Percentiles rank a stretch among this genome's conserved stretches.
Conservation (phyloP, 2,888 invertebrate species). For the Halictus quadricinctus region DNA sequence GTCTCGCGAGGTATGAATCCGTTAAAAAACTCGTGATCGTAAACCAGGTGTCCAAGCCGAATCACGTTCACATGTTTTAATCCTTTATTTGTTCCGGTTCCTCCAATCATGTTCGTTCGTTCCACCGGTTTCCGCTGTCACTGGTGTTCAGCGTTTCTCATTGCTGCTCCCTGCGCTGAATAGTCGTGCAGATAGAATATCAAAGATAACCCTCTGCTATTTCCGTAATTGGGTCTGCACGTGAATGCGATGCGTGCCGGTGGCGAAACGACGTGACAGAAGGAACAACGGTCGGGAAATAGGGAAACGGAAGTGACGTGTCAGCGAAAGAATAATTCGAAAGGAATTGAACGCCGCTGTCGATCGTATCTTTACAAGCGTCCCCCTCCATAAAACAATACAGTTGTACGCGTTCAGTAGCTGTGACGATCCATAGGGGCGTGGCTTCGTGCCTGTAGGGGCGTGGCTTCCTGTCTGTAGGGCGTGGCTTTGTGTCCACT, state of each 20-base stretch:
- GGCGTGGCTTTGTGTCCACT: too few relatives aligned
- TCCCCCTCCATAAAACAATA: background rate
- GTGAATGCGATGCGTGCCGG: constrained; percentile 41
- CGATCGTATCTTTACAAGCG: background rate
- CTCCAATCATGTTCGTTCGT: background rate
- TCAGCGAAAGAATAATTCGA: background rate
- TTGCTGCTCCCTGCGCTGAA: constrained; percentile 36
- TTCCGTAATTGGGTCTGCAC: constrained; percentile 61
- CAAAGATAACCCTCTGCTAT: constrained; percentile 56
- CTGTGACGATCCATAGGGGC: too few relatives aligned
- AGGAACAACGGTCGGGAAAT: background rate
- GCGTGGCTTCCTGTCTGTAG: too few relatives aligned
- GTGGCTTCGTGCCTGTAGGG: too few relatives aligned
- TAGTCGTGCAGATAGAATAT: constrained; percentile 49
- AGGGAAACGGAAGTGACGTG: background rate
- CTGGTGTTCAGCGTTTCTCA: background rate
- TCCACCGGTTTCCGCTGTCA: background rate
- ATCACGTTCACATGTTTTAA: background rate
- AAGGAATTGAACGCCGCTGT: background rate
- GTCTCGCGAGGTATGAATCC: background rate
- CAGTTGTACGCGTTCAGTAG: too few relatives aligned
- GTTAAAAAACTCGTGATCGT: background rate
- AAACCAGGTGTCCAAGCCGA: background rate
- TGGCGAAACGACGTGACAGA: constrained; percentile 7
- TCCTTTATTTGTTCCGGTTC: background rate